Evolutionary conservation across 2,888 invertebrate genomes (phyloP).

Genomic region (Dicyrtoma fusca): DNA sequence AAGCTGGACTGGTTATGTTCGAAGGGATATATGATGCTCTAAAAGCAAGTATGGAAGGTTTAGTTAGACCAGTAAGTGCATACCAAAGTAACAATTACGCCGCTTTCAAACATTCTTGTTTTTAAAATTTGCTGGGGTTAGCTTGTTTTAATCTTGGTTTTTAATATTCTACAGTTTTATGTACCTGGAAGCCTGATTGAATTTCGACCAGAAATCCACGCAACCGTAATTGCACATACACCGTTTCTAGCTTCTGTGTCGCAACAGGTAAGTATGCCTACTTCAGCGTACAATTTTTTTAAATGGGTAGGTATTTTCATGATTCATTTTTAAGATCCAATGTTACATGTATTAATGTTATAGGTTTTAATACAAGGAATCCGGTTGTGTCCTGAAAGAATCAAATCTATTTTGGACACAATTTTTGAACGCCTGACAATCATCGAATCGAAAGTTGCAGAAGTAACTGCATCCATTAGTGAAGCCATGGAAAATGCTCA

Average conservation of each 20-base stretch:
- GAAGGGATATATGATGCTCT: slow-evolving; percentile 67
- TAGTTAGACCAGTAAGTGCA: slow-evolving; percentile 64
- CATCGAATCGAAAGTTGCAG: slow-evolving; percentile 51
- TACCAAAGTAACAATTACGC: not conserved
- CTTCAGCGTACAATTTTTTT: too few relatives aligned
- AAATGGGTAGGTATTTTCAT: too few relatives aligned
- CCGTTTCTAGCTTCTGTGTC: slow-evolving; percentile 73
- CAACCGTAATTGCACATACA: slow-evolving; percentile 76
- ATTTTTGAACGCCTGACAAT: slow-evolving; percentile 48
- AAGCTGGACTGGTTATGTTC: slow-evolving; percentile 67
- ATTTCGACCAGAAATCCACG: slow-evolving; percentile 71
- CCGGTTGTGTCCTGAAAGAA: slow-evolving; percentile 41
- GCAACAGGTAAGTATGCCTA: slow-evolving; percentile 71
- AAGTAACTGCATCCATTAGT: slow-evolving; percentile 37
- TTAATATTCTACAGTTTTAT: slow-evolving; percentile 64
- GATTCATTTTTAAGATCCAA: not conserved
- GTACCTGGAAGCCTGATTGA: slow-evolving; percentile 69
- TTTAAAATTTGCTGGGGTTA: not conserved
- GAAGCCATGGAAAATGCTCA: slow-evolving; percentile 37
- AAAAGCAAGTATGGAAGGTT: slow-evolving; percentile 64
- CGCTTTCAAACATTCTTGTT: slow-evolving; percentile 4
- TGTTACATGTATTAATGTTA: not conserved
- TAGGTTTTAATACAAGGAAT: slow-evolving; percentile 51
- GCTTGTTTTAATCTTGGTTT: too few relatives aligned
- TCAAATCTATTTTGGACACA: slow-evolving; percentile 38